A percentile compares a stretch with the other conserved stretches of the same genome.
Evolutionary conservation across 1,140 invertebrate genomes (phyloP).

Genomic region (Stegodyphus mimosarum): DNA sequence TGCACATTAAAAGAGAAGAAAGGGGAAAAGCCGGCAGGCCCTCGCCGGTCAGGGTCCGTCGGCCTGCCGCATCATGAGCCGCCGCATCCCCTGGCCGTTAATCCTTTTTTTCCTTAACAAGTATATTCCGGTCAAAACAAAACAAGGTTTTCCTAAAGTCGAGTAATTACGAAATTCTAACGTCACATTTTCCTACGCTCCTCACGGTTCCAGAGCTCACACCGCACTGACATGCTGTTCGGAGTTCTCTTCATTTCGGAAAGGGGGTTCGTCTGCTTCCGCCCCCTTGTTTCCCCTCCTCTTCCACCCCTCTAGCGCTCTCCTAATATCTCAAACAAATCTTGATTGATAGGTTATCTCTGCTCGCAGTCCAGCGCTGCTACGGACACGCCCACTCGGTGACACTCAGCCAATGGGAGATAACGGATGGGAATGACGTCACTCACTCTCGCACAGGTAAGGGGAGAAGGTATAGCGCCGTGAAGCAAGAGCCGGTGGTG

Average conservation of each 20-base stretch:
- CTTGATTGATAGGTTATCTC: slow-evolving; percentile 50
- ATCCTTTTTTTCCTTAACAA: background rate
- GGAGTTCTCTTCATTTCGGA: slow-evolving; percentile 39
- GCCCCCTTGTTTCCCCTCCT: background rate
- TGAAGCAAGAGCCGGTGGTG: background rate
- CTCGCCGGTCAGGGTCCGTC: background rate
- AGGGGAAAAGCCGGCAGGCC: background rate
- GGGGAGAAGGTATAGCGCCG: background rate
- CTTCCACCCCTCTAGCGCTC: background rate
- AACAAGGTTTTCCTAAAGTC: background rate
- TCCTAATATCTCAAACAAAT: slow-evolving; percentile 30
- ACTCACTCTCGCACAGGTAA: slow-evolving; percentile 12
- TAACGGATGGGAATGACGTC: slow-evolving; percentile 22
- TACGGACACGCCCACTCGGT: slow-evolving; percentile 39
- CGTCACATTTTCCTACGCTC: slow-evolving; percentile 2
- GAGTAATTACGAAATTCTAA: too few species aligned
- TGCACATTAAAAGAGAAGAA: slow-evolving; percentile 36
- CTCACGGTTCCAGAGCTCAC: slow-evolving; percentile 2
- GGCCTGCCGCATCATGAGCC: background rate
- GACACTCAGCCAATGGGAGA: slow-evolving; percentile 52
- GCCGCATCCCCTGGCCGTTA: background rate
- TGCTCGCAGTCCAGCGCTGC: slow-evolving; percentile 1
- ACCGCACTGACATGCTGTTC: slow-evolving; percentile 34
- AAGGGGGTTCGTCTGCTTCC: background rate
- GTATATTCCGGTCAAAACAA: background rate